Percentiles rank a stretch among this genome's conserved stretches.
phyloP scores from a whole-genome alignment of 2,888 invertebrate genomes.

The Mythimna impura region DNA sequence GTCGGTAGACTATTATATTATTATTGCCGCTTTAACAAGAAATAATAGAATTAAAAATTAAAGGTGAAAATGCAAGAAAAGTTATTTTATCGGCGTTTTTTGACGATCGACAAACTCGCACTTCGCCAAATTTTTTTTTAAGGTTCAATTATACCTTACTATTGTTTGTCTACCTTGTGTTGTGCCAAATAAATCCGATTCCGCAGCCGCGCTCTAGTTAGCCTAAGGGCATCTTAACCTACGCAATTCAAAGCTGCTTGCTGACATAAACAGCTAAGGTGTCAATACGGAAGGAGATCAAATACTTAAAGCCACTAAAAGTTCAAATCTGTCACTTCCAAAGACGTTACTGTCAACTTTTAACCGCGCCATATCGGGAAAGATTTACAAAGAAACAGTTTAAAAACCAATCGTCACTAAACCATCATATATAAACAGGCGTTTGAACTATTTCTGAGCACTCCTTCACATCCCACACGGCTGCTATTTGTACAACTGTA shows the following conservation, averaged over 20 bases:
- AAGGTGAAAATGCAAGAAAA: too few relatives aligned
- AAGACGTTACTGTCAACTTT: conserved; percentile 3
- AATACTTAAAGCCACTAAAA: conserved; percentile 1
- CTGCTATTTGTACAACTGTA: conserved; percentile 62
- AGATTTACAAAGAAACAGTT: conserved; percentile 38
- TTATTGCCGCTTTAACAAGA: too few relatives aligned
- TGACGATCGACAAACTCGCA: too few relatives aligned
- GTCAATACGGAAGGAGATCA: conserved; percentile 3
- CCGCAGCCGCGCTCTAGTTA: too few relatives aligned
- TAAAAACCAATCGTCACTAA: conserved; percentile 40
- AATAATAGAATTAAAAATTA: too few relatives aligned
- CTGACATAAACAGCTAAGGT: not conserved
- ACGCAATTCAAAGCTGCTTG: not conserved
- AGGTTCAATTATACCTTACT: too few relatives aligned
- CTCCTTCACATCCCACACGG: conserved; percentile 53
- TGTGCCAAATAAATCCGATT: not conserved
- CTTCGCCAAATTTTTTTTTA: too few relatives aligned
- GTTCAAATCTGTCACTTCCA: conserved; percentile 12
- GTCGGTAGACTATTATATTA: too few relatives aligned
- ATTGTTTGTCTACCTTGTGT: too few relatives aligned
- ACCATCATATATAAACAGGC: conserved; percentile 25
- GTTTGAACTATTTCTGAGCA: conserved; percentile 51
- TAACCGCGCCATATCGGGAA: not conserved
- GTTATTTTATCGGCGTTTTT: too few relatives aligned
- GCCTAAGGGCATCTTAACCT: too few relatives aligned